phyloP scores from a whole-genome alignment of 2,113 vertebrate genomes.

The Pandion haliaetus region DNA sequence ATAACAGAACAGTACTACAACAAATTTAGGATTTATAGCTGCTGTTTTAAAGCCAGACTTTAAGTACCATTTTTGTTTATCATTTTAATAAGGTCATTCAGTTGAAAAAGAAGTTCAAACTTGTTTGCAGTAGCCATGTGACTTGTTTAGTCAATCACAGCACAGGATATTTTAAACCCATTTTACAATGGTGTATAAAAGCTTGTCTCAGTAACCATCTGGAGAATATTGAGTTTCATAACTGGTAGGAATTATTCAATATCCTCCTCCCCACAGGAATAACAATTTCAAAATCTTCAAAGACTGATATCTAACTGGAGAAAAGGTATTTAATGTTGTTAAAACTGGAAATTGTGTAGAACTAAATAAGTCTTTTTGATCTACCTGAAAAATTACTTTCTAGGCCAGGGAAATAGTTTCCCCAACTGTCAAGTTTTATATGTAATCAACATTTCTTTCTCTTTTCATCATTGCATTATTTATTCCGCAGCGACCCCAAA shows the following conservation, averaged over 20 bases:
- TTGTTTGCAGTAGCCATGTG: conserved; percentile 53
- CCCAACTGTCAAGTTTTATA: conserved; percentile 35
- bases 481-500: not conserved
- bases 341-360: conserved; percentile 53
- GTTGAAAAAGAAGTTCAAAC: conserved; percentile 49
- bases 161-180: conserved; percentile 52
- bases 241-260: conserved; percentile 71
- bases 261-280: conserved; percentile 57
- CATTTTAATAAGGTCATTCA: conserved; percentile 50
- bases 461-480: conserved; percentile 29
- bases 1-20: not conserved
- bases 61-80: conserved; percentile 48
- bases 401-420: conserved; percentile 32
- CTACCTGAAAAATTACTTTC: conserved; percentile 42
- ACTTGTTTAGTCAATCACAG: conserved; percentile 65
- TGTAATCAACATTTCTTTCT: not conserved
- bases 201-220: conserved; percentile 61
- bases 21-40: conserved; percentile 39
- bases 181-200: conserved; percentile 65
- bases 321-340: conserved; percentile 55
- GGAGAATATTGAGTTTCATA: conserved; percentile 72
- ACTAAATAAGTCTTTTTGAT: conserved; percentile 46
- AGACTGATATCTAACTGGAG: conserved; percentile 44
- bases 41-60: conserved; percentile 14
- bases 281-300: conserved; percentile 64